Base-by-base conservation (phyloP, 1,140 invertebrate genomes). In the Diabrotica virgifera region DNA sequence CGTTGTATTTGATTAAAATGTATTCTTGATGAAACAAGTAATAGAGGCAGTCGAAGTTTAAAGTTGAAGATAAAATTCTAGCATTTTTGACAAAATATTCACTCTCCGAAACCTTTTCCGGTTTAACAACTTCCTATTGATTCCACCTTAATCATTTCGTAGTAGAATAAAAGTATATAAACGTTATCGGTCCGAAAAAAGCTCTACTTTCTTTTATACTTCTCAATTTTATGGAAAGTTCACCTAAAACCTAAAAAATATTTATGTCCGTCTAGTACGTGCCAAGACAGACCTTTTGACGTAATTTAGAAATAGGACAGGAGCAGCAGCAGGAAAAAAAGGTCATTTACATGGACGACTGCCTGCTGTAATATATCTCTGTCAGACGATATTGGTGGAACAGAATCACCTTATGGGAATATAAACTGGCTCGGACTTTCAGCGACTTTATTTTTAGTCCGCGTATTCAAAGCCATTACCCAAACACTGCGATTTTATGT, bases 331-430 rank as follows among this genome's bases (percentile, higher is more conserved):
- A n/a, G 5, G 61, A 54, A 62, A 62, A 50, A 62, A 62, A 62
- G 61, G 61, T 62, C 61, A 62, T 62, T 62, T 62, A 56, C 61
- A 62, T 62, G 61, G 61, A 62, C 37, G 61, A 62, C 61, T 62
- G 61, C 35, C 51, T 53, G 12, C 52, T 36, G 61, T 37, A 53
- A 62, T 62, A 62, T 62, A 62, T 62, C 61, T 62, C 61, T 62
- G 61, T 62, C 61, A 62, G 54, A 50, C 40, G 46, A 14, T 60
- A 60, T 60, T 52, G 59, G 59, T 38, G 46, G 59, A 60, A 60
- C 59, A 50, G n/a, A 46, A 60, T 60, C 52, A 60, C 50, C 40
- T 60, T 52, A 60, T 60, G 46, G 12, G 40, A 52, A 60, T 51
- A 52, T 60, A 52, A 24, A 60, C 59, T 24, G 56, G 40, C n/a